These are phyloP conservation scores for Aproaerema taeniolella DNA, from an alignment of 2,888 invertebrate species.

Conservation along the genomic window DNA sequence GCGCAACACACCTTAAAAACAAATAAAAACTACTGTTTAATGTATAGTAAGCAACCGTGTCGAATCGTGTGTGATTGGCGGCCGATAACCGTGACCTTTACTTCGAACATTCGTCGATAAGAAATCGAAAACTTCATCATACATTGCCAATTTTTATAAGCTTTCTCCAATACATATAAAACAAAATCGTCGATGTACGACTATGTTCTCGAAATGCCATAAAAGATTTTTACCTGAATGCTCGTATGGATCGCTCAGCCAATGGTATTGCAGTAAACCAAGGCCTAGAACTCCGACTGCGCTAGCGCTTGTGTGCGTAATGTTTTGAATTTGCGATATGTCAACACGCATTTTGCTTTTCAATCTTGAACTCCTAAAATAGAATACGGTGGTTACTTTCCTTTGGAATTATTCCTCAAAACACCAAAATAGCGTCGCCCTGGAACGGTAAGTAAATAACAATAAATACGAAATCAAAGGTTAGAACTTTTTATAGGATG, in stretches of 20 bases:
- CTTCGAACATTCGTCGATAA: not conserved
- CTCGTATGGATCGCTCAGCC: constrained; percentile 17
- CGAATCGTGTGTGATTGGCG: constrained; percentile 30
- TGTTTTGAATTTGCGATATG: constrained; percentile 31
- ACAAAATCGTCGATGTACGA: constrained; percentile 21
- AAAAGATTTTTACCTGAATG: not conserved
- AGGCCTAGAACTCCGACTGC: constrained; percentile 27
- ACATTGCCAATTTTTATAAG: constrained; percentile 14
- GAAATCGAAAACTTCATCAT: constrained; percentile 1
- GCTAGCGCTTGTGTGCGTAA: constrained; percentile 18
- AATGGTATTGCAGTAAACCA: constrained; percentile 27
- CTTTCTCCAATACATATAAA: constrained; percentile 4
- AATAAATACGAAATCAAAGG: too few relatives aligned
- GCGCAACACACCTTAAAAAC: constrained; percentile 1
- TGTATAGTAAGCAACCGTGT: constrained; percentile 22
- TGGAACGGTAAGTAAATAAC: too few relatives aligned
- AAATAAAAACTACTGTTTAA: constrained; percentile 9
- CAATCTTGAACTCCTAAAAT: too few relatives aligned
- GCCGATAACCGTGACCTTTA: constrained; percentile 26
- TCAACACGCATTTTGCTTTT: constrained; percentile 19
- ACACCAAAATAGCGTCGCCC: too few relatives aligned
- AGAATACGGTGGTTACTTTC: too few relatives aligned
- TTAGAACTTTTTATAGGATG: too few relatives aligned
- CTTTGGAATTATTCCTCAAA: too few relatives aligned
- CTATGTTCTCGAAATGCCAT: not conserved